Conservation (phyloP, 2,797 vertebrate species). For the Hemitrygon akajei region DNA sequence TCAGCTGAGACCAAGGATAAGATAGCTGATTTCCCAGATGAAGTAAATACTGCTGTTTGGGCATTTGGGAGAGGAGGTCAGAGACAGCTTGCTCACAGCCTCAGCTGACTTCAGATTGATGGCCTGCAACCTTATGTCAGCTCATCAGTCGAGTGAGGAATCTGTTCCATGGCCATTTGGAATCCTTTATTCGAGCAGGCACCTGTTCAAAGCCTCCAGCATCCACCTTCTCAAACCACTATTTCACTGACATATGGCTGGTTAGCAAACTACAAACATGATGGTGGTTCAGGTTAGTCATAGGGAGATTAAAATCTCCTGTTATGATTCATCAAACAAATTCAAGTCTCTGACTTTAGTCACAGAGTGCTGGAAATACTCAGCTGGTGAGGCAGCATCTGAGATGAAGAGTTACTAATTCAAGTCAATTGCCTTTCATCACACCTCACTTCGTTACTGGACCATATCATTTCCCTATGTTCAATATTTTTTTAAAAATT, state of each 20-base stretch:
- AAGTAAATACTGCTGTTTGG: no score
- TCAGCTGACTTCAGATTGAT: background rate
- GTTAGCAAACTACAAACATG: background rate
- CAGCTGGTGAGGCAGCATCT: no score
- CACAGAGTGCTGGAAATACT: no score
- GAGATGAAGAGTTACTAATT: no score
- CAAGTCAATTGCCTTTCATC: no score
- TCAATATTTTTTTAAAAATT: no score
- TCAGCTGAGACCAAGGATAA: background rate
- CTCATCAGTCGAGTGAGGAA: no score
- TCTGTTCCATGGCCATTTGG: background rate
- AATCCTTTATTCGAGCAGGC: background rate
- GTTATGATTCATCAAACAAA: background rate
- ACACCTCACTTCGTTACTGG: no score
- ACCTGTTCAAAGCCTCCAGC: no score
- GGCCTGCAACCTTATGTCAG: background rate
- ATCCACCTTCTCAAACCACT: background rate
- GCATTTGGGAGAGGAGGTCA: background rate
- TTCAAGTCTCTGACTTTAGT: background rate
- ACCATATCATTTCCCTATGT: no score
- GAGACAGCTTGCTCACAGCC: background rate
- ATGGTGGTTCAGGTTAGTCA: background rate
- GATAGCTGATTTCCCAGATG: background rate
- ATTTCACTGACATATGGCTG: no score
- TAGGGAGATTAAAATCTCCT: background rate